phyloP scores from a whole-genome alignment of 2,797 vertebrate genomes.

The Labeo calbasu region DNA sequence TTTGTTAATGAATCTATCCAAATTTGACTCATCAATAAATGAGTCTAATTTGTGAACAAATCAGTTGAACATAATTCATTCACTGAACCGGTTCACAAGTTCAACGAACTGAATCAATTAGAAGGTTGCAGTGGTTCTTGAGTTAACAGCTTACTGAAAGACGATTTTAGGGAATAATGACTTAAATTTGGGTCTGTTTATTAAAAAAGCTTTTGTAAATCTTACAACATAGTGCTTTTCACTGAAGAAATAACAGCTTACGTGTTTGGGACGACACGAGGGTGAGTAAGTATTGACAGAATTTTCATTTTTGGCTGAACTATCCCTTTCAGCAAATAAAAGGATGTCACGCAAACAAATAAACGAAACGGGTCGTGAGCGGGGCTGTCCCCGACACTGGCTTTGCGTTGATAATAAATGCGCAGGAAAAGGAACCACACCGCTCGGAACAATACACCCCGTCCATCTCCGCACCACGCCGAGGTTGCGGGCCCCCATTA shows the following conservation, averaged over 20 bases:
- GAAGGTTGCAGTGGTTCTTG: not conserved
- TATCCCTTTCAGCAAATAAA: conserved; percentile 6
- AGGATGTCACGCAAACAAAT: not conserved
- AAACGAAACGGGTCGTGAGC: not conserved
- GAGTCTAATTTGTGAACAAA: not conserved
- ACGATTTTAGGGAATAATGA: not conserved
- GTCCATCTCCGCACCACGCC: not conserved
- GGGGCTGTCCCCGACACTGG: not conserved
- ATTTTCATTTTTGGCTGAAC: not conserved
- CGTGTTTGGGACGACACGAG: not conserved
- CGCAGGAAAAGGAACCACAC: not conserved
- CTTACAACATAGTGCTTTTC: not conserved
- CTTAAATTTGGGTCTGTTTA: not conserved
- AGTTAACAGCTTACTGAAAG: not conserved
- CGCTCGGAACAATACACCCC: conserved; percentile 8
- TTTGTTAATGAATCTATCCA: not conserved
- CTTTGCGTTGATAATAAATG: conserved; percentile 7
- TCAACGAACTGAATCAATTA: not conserved
- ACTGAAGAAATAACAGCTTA: not conserved
- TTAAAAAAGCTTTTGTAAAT: conserved; percentile 3
- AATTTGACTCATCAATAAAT: not conserved
- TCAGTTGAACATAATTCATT: not conserved
- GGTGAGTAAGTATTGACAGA: conserved; percentile 5
- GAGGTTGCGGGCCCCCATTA: conserved; percentile 46
- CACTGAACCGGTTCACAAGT: not conserved